phyloP scores from a whole-genome alignment of 1,140 invertebrate genomes.

The Ceratina japonica region DNA sequence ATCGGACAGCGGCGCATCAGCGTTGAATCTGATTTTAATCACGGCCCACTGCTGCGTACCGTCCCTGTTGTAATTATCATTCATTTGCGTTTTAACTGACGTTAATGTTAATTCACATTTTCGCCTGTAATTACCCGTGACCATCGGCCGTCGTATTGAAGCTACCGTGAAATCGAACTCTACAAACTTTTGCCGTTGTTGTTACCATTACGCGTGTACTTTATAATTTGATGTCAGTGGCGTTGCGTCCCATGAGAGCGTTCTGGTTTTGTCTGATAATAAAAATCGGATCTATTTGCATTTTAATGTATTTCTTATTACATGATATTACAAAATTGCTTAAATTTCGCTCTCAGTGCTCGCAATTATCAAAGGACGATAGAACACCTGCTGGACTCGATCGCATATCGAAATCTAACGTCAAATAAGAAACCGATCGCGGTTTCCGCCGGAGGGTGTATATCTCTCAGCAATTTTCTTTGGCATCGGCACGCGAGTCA shows the following conservation, averaged over 20 bases:
- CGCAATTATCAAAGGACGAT: no score
- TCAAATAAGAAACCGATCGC: no score
- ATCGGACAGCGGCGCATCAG: neutral
- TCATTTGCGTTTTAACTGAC: slow-evolving; percentile 12
- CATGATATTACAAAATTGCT: no score
- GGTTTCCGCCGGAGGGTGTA: neutral
- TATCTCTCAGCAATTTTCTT: neutral
- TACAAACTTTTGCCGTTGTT: neutral
- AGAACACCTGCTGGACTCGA: no score
- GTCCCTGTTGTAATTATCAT: slow-evolving; percentile 18
- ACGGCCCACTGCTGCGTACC: neutral
- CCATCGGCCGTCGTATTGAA: neutral
- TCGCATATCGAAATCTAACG: no score
- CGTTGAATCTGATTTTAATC: slow-evolving; percentile 5
- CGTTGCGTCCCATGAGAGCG: no score
- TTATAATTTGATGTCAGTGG: no score
- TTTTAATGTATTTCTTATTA: no score
- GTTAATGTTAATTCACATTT: slow-evolving; percentile 7
- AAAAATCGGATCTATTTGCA: no score
- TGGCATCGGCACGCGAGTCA: neutral
- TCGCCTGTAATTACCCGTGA: neutral
- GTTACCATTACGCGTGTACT: no score
- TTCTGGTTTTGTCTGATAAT: neutral
- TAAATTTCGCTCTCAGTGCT: no score
- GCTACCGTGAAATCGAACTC: neutral